Evolutionary conservation across 2,113 vertebrate species (phyloP).

Genomic region (Coturnix japonica): DNA sequence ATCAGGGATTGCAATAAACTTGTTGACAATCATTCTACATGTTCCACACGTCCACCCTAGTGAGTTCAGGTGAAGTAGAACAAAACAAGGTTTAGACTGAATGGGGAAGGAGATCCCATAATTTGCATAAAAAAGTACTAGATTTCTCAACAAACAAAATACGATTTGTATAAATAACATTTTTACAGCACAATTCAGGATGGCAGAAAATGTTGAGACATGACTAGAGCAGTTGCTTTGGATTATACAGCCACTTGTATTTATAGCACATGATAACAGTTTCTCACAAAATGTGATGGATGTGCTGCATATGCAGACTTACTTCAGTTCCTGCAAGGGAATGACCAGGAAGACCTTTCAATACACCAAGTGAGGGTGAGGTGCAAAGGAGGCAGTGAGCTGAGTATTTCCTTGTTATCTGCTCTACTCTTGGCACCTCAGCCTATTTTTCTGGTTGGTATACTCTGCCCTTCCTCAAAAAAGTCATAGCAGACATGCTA

Average conservation of each 20-base stretch:
- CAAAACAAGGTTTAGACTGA: background rate
- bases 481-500: background rate
- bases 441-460: background rate
- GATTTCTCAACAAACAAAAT: background rate
- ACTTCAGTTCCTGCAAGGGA: background rate
- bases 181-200: background rate
- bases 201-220: background rate
- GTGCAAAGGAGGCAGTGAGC: background rate
- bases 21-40: background rate
- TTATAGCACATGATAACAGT: background rate
- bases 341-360: background rate
- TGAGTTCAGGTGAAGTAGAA: background rate
- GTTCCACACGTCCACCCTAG: background rate
- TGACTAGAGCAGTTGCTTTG: background rate
- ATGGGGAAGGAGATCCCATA: background rate
- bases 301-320: background rate
- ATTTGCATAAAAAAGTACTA: background rate
- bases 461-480: background rate
- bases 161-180: background rate
- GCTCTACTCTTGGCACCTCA: background rate
- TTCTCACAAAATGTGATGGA: background rate
- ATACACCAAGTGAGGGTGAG: background rate
- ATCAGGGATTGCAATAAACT: background rate
- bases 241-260: background rate
- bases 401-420: background rate